These are phyloP conservation scores for Ursus arctos DNA, from an alignment of 2,113 vertebrate genomes.

Conservation along the genomic window DNA sequence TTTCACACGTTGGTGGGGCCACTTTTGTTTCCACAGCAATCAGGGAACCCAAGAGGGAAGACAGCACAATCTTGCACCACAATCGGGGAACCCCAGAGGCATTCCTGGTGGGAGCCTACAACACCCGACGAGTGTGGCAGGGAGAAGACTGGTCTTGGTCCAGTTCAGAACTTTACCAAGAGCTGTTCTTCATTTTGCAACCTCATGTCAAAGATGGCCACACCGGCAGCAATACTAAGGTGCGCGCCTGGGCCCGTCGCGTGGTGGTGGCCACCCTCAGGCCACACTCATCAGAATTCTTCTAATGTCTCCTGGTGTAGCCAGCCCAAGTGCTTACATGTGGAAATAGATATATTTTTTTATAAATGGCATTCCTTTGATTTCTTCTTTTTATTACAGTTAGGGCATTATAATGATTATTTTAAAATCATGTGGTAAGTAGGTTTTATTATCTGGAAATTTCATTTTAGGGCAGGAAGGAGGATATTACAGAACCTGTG, in stretches of 20 bases:
- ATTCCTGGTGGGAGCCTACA: not conserved
- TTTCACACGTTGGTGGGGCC: not conserved
- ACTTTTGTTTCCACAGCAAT: not conserved
- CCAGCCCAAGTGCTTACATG: not conserved
- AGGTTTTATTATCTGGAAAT: not conserved
- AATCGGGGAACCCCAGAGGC: not conserved
- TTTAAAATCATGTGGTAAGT: not conserved
- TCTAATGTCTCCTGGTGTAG: not conserved
- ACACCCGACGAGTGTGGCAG: accelerated
- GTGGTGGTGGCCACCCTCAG: not conserved
- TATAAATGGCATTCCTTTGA: not conserved
- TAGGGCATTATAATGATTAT: not conserved
- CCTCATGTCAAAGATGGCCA: not conserved
- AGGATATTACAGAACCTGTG: not conserved
- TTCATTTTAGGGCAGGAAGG: not conserved
- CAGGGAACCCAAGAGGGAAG: not conserved
- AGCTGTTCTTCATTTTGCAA: not conserved
- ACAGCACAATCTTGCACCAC: no score
- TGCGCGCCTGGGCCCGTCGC: accelerated
- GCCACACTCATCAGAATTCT: not conserved
- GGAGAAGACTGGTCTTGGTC: not conserved
- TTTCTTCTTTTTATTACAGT: not conserved
- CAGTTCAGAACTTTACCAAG: not conserved
- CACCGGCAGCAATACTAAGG: not conserved
- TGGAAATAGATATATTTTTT: not conserved